These are phyloP conservation scores for Pachyrhynchus sulphureomaculatus DNA, from an alignment of 1,140 invertebrate genomes.

Conservation along the genomic window DNA sequence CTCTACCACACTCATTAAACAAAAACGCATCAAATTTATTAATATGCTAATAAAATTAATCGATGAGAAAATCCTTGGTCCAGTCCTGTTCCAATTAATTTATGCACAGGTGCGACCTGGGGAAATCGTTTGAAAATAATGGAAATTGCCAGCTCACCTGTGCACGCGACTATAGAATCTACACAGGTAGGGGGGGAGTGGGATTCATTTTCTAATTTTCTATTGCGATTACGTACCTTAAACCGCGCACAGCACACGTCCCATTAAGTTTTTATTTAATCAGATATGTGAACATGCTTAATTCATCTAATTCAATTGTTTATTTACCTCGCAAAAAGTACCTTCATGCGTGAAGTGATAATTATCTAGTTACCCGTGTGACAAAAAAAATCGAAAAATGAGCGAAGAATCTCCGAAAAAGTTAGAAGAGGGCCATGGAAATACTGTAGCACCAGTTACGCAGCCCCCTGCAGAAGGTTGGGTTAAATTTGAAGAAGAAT, in stretches of 20 bases:
- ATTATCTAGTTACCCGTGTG: neutral
- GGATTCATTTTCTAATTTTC: too few relatives aligned
- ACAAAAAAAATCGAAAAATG: conserved; percentile 25
- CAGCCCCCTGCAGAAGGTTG: conserved; percentile 32
- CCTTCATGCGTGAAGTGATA: neutral
- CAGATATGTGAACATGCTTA: neutral
- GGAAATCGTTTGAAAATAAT: conserved; percentile 17
- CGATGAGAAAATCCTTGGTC: neutral
- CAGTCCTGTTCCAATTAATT: conserved; percentile 6
- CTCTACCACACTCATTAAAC: too few relatives aligned
- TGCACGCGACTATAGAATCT: neutral
- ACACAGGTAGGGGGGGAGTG: neutral
- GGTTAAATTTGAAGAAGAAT: conserved; percentile 37
- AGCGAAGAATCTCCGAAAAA: conserved; percentile 35
- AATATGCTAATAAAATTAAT: neutral
- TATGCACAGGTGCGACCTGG: conserved; percentile 12
- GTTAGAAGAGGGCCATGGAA: conserved; percentile 36
- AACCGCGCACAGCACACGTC: neutral
- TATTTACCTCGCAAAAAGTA: neutral
- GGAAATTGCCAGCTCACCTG: conserved; percentile 29
- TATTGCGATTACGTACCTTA: neutral
- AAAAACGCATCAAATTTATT: too few relatives aligned
- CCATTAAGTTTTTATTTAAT: conserved; percentile 3
- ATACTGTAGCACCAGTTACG: conserved; percentile 32
- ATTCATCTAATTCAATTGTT: neutral